Evolutionary conservation across 2,113 vertebrate species (phyloP).

Genomic region (Sebastes fasciatus): DNA sequence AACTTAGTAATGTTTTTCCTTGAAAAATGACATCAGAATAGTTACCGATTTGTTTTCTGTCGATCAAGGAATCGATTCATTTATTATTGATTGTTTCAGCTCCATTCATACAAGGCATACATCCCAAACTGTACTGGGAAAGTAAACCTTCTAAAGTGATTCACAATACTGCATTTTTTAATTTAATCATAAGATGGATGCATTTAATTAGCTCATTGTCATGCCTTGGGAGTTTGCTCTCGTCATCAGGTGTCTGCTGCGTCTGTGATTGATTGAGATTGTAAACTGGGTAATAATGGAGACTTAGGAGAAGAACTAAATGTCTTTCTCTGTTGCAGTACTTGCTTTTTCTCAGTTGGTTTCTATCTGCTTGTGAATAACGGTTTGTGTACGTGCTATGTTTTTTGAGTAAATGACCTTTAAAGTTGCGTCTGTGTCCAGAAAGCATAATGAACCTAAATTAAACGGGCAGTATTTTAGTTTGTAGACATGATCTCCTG

Average conservation of each 20-base stretch:
- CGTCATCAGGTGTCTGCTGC: conserved; percentile 16
- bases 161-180: background rate
- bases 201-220: conserved; percentile 39
- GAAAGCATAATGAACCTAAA: conserved; percentile 1
- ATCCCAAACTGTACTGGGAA: background rate
- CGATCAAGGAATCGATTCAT: too few species aligned
- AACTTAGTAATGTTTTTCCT: background rate
- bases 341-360: background rate
- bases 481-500: background rate
- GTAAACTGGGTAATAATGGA: conserved; percentile 8
- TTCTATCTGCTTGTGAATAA: background rate
- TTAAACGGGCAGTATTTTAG: conserved; percentile 17
- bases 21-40: background rate
- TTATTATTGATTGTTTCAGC: background rate
- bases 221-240: conserved; percentile 13
- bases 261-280: conserved; percentile 37
- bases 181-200: conserved; percentile 35
- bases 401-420: background rate
- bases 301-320: background rate
- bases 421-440: background rate
- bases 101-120: background rate
- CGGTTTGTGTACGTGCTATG: background rate
- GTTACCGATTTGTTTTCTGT: background rate
- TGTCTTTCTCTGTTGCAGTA: conserved; percentile 3
- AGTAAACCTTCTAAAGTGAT: background rate